Evolutionary conservation across 2,113 vertebrate genomes (phyloP), one percentile per base, ranked within the genome.

Genomic region (Toxotes chatareus): DNA sequence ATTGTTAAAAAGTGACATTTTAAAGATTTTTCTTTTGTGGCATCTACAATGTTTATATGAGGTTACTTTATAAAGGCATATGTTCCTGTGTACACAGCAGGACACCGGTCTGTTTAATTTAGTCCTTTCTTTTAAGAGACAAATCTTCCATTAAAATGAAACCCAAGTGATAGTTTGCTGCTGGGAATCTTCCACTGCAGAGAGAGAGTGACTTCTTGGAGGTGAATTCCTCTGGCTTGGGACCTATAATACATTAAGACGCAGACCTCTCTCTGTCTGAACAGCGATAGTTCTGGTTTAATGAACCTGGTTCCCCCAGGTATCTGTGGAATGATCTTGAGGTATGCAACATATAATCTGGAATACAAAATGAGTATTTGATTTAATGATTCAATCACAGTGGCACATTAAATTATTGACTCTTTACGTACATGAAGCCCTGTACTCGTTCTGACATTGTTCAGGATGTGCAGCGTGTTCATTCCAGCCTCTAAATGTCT

Each of bases 361-460:
- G 51, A 86, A 85, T 83, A 61, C 56, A 49, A 62, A 86, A 88
- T 66, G 34, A 84, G 46, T 53, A 71, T 83, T 73, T 84, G 85
- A 86, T 87, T 83, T 67, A 82, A 80, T 68, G 64, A 86, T 84
- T 86, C 67, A 80, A 73, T 83, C 80, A 69, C 44, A 3, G 56
- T 17, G 3, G 17, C 61, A 11, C 36, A 86, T 82, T 53, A 42
- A 77, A 77, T 71, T 10, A 84, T 82, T 34, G 63, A 64, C 56
- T 79, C 47, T 64, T 60, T 51, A 36, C 1, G 1, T 31, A 12
- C 73, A 73, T 7, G 31, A 49, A 31, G 42, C 46, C n/a, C 59
- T 11, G 11, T 44, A 47, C 69, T 42, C 64, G 44, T 61, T 82
- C 56, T 14, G 10, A 31, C 71, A 14, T 32, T 23, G 40, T 32